Base-by-base conservation (phyloP, 2,888 invertebrate genomes). In the Agriopis aurantiaria region DNA sequence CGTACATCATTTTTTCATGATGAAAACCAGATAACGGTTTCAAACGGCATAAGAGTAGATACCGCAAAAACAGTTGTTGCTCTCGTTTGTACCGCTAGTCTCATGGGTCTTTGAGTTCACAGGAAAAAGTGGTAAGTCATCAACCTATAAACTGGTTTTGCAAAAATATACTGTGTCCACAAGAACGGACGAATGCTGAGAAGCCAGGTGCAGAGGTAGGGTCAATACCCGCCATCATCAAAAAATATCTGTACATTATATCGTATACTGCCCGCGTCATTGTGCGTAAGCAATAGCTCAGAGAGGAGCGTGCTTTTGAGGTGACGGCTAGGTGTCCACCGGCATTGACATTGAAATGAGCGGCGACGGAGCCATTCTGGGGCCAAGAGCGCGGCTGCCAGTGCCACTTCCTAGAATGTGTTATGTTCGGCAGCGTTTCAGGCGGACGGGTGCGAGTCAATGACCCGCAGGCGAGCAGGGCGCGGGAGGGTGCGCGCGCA, bases 401-500 rank as follows among this genome's bases (percentile, higher is more conserved):
- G 61, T 80, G 81, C 78, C 84, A 82, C 84, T 88, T 88, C 87
- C 80, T 74, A 82, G 88, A 87, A 90, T 89, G 86, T 86, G 89
- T 87, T 86, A 87, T 90, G 85, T 89, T 89, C 85, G 80, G 80
- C 88, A 82, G 86, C 87, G 85, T 85, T 3, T 33, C 87, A 80
- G 79, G 79, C 83, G 83, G 85, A 78, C 84, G 85, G 84, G 82
- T 84, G 78, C 81, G 87, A 90, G 93, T 93, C 93, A 93, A 92
- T 91, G 93, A 93, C 93, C 93, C 83, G 88, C 89, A 86, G 88
- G 87, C 88, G 85, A 84, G 88, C 87, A 88, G 85, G 89, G 89
- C 86, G 91, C 89, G 92, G 92, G 92, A 92, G 90, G 91, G 92
- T 93, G 93, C 92, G 93, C 92, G 90, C 93, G 92, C 93, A 92